A percentile compares a stretch with the other conserved stretches of the same genome.
These are phyloP conservation scores for Perizoma flavofasciatum DNA, from an alignment of 2,888 invertebrate species.

Conservation along the genomic window DNA sequence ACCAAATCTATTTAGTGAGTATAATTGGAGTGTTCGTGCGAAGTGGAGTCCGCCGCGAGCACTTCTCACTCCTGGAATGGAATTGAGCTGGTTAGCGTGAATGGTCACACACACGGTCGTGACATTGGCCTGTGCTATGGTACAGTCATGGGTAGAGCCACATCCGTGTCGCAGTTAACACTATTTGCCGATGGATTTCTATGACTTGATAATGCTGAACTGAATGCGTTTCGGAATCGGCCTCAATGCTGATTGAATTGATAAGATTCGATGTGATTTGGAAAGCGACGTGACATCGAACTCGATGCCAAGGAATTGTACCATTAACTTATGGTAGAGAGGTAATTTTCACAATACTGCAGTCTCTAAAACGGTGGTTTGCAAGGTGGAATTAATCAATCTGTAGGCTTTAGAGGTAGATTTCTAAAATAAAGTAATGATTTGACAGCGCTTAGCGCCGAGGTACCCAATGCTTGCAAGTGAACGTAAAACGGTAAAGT, in stretches of 20 bases:
- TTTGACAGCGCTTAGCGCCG: too few species aligned
- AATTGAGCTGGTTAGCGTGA: not conserved
- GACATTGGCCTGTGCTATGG: not conserved
- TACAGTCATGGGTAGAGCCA: not conserved
- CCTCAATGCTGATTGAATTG: constrained; percentile 7
- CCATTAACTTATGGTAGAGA: too few species aligned
- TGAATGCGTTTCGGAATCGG: constrained; percentile 3
- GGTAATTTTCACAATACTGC: too few species aligned
- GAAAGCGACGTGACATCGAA: constrained; percentile 9
- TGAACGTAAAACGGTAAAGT: too few species aligned
- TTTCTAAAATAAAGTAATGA: too few species aligned
- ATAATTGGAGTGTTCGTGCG: not conserved
- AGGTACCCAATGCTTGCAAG: too few species aligned
- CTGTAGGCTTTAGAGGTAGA: too few species aligned
- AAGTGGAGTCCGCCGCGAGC: too few species aligned
- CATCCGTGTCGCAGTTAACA: not conserved
- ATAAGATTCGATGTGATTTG: constrained; percentile 1
- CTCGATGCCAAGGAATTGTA: too few species aligned
- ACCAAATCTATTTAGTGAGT: not conserved
- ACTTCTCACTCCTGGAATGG: not conserved
- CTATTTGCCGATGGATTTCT: constrained; percentile 4
- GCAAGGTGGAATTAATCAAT: too few species aligned
- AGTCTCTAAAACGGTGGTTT: too few species aligned
- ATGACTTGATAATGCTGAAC: not conserved
- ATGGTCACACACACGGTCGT: constrained; percentile 1